A percentile compares a stretch with the other conserved stretches of the same genome.
These are phyloP conservation scores for Delichon dasypus DNA, from an alignment of 2,797 vertebrate genomes.

Conservation along the genomic window DNA sequence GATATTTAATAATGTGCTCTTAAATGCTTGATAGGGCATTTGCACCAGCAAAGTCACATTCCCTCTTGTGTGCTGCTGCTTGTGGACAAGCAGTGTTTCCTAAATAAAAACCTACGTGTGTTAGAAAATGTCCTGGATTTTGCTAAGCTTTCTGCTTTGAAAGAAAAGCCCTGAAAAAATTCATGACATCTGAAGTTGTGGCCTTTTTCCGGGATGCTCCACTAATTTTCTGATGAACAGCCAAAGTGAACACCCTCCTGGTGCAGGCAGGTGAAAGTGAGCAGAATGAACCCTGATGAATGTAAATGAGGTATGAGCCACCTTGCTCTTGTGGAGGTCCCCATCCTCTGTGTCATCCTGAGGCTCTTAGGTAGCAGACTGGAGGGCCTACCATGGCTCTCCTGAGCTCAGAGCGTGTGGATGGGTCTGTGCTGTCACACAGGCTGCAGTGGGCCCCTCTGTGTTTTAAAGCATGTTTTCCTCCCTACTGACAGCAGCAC, in stretches of 20 bases:
- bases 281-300: neutral
- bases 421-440: neutral
- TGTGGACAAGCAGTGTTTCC: neutral
- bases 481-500: neutral
- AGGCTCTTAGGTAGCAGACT: neutral
- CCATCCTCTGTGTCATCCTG: neutral
- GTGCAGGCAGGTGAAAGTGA: neutral
- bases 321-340: neutral
- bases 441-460: neutral
- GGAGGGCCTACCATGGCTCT: rapidly evolving
- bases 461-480: neutral
- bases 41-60: neutral
- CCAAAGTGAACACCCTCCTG: neutral
- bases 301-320: neutral
- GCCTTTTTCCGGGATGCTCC: neutral
- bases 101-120: neutral
- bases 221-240: neutral
- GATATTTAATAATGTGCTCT: neutral
- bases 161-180: neutral
- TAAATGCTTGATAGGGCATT: neutral
- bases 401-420: rapidly evolving
- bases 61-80: neutral
- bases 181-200: neutral
- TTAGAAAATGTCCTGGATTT: neutral
- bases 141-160: neutral